phyloP scores from a whole-genome alignment of 2,113 vertebrate genomes.

The Gobiocypris rarus region DNA sequence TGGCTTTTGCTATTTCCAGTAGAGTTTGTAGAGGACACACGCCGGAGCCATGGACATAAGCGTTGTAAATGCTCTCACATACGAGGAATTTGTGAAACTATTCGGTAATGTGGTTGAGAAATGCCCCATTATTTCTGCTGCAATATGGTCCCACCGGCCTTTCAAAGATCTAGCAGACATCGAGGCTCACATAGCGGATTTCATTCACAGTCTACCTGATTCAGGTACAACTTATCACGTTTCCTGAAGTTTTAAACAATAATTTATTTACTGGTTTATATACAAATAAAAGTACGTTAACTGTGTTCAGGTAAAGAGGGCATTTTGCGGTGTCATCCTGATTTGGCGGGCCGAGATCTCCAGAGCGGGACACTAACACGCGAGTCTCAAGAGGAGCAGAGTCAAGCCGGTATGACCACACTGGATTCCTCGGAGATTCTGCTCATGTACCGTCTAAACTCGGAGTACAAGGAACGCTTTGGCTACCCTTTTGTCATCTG shows the following conservation, averaged over 20 bases:
- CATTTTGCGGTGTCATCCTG: slow-evolving; percentile 82
- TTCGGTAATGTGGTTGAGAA: slow-evolving; percentile 84
- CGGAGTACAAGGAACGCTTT: slow-evolving; percentile 79
- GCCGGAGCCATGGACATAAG: slow-evolving; percentile 72
- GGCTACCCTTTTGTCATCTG: slow-evolving; percentile 86
- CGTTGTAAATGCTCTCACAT: slow-evolving; percentile 76
- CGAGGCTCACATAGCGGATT: slow-evolving; percentile 72
- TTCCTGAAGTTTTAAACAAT: neutral
- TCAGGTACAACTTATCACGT: slow-evolving; percentile 68
- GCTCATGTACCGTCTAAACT: slow-evolving; percentile 72
- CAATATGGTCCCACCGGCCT: slow-evolving; percentile 79
- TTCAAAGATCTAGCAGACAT: slow-evolving; percentile 70
- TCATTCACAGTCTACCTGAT: slow-evolving; percentile 78
- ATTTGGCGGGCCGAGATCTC: slow-evolving; percentile 80
- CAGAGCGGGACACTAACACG: slow-evolving; percentile 71
- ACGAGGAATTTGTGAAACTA: slow-evolving; percentile 79
- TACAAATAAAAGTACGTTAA: neutral
- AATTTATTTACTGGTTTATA: neutral
- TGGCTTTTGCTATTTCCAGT: neutral
- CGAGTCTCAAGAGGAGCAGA: slow-evolving; percentile 81
- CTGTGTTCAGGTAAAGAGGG: slow-evolving; percentile 80
- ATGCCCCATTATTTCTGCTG: slow-evolving; percentile 78
- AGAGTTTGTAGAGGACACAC: neutral
- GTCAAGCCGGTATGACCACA: slow-evolving; percentile 71
- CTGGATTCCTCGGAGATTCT: slow-evolving; percentile 64